These are phyloP conservation scores for Pleuronectes platessa DNA, from an alignment of 2,113 vertebrate genomes.

Conservation along the genomic window DNA sequence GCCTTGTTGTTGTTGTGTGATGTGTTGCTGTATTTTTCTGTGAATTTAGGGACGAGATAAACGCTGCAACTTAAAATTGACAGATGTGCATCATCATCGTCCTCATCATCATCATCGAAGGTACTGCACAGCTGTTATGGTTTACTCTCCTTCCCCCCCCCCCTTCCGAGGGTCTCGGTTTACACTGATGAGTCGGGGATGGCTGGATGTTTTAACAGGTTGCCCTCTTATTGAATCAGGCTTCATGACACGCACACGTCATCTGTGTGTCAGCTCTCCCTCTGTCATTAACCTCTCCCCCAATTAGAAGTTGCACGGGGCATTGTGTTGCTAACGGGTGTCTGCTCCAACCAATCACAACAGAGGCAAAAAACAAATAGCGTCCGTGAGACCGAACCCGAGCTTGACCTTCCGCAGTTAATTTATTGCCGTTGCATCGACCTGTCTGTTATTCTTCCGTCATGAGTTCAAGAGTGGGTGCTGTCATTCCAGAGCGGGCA, in stretches of 20 bases:
- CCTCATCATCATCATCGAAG: not conserved
- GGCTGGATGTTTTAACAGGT: conserved; percentile 39
- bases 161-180: conserved; percentile 46
- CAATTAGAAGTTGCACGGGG: conserved; percentile 39
- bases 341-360: conserved; percentile 61
- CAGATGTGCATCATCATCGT: conserved; percentile 27
- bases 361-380: conserved; percentile 20
- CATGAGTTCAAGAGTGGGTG: conserved; percentile 21
- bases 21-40: conserved; percentile 69
- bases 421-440: conserved; percentile 60
- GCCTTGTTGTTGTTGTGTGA: conserved; percentile 64
- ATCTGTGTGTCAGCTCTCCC: conserved; percentile 19
- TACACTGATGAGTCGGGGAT: conserved; percentile 44
- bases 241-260: conserved; percentile 26
- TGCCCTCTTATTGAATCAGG: conserved; percentile 54
- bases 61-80: conserved; percentile 24
- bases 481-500: conserved; percentile 57
- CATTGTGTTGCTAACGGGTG: conserved; percentile 58
- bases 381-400: conserved; percentile 18
- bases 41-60: conserved; percentile 45
- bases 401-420: conserved; percentile 43
- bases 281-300: conserved; percentile 28
- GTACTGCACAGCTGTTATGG: conserved; percentile 38
- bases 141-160: conserved; percentile 16
- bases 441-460: conserved; percentile 26